These are phyloP conservation scores for Aegotheles bennettii DNA, from an alignment of 2,113 vertebrate genomes.

Conservation along the genomic window DNA sequence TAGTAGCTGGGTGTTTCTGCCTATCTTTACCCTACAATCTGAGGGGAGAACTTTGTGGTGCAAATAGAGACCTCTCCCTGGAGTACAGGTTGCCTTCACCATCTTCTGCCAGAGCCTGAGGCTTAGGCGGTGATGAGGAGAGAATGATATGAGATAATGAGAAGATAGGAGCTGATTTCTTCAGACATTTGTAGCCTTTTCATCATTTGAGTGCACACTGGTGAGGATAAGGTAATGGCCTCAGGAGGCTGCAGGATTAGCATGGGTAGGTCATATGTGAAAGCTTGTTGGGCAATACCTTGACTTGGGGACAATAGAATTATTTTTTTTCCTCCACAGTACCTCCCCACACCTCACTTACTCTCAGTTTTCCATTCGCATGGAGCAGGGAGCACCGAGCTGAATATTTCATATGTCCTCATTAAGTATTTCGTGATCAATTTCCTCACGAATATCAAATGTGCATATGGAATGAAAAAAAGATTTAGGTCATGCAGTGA, in stretches of 20 bases:
- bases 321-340: not conserved
- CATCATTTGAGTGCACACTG: not conserved
- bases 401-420: not conserved
- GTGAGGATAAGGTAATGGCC: not conserved
- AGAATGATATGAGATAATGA: not conserved
- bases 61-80: not conserved
- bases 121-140: not conserved
- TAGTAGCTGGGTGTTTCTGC: not conserved
- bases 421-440: not conserved
- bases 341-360: not conserved
- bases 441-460: not conserved
- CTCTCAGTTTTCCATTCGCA: not conserved
- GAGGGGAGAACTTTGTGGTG: not conserved
- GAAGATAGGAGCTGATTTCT: not conserved
- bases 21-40: accelerated
- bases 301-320: not conserved
- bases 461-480: not conserved
- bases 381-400: not conserved
- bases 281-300: not conserved
- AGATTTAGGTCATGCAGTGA: not conserved
- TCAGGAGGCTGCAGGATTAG: not conserved
- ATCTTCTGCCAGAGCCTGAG: not conserved
- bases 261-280: not conserved
- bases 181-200: not conserved
- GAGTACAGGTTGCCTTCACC: not conserved